Conservation (phyloP, 1,140 invertebrate genomes). For the Heliothis virescens region DNA sequence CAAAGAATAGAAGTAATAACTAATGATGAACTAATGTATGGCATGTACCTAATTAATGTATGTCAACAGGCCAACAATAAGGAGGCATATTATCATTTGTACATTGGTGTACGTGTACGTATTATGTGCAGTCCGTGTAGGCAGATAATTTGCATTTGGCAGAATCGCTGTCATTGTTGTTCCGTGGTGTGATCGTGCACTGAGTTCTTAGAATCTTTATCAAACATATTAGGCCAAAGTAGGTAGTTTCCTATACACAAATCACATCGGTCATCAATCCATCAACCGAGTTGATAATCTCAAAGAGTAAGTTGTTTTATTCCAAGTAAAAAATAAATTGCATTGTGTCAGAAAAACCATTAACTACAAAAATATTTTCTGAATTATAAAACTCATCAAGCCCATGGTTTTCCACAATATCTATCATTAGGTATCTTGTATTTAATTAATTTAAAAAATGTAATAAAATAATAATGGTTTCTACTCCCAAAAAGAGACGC, state of each 20-base stretch:
- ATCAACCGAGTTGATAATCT: conserved; percentile 7
- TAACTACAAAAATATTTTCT: neutral
- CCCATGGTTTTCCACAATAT: neutral
- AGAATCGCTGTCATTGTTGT: conserved; percentile 44
- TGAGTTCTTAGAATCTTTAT: conserved; percentile 14
- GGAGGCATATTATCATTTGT: conserved; percentile 14
- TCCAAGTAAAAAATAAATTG: conserved; percentile 2
- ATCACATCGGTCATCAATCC: conserved; percentile 2
- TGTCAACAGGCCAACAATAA: conserved; percentile 27
- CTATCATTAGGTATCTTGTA: too few species aligned
- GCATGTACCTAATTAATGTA: neutral
- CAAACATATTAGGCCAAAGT: conserved; percentile 23
- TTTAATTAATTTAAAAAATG: neutral
- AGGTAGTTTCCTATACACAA: neutral
- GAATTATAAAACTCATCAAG: neutral
- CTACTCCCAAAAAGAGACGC: neutral
- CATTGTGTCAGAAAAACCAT: neutral
- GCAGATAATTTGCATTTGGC: conserved; percentile 53
- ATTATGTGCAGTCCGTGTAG: conserved; percentile 17
- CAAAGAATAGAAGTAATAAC: conserved; percentile 22
- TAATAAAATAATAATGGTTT: neutral
- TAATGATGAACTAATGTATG: neutral
- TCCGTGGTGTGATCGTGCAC: neutral
- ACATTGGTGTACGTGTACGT: neutral
- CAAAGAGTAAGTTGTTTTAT: neutral